A percentile compares a stretch with the other conserved stretches of the same genome.
Evolutionary conservation across 2,888 invertebrate genomes (phyloP).

Genomic region (Caenorhabditis sp.): DNA sequence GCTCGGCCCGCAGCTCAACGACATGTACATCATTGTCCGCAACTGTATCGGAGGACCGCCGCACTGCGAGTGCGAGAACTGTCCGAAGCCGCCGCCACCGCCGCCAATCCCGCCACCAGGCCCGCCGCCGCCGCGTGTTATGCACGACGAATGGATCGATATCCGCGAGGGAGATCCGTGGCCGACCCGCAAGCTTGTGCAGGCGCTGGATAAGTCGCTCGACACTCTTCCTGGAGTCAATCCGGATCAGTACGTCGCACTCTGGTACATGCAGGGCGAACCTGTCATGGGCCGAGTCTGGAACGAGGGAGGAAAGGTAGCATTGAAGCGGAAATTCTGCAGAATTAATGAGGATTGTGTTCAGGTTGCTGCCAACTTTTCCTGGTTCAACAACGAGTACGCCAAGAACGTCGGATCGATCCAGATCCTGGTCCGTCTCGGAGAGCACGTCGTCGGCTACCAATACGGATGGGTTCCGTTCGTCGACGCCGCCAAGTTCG

Average conservation of each 20-base stretch:
- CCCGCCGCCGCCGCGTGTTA: slow-evolving; percentile 54
- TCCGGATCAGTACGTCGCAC: slow-evolving; percentile 17
- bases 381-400: slow-evolving; percentile 65
- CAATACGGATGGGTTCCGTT: slow-evolving; percentile 71
- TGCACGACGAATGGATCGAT: slow-evolving; percentile 66
- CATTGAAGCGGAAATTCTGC: background rate
- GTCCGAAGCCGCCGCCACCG: slow-evolving; percentile 30
- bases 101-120: slow-evolving; percentile 38
- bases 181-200: slow-evolving; percentile 48
- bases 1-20: slow-evolving; percentile 47
- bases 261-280: slow-evolving; percentile 62
- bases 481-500: slow-evolving; percentile 65
- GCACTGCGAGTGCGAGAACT: slow-evolving; percentile 36
- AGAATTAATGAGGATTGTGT: background rate
- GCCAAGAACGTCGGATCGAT: slow-evolving; percentile 68
- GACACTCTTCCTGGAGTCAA: slow-evolving; percentile 63
- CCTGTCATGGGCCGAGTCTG: slow-evolving; percentile 65
- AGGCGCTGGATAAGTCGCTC: slow-evolving; percentile 64
- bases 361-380: slow-evolving; percentile 65
- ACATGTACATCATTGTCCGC: slow-evolving; percentile 54
- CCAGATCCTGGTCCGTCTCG: slow-evolving; percentile 65
- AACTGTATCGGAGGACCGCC: slow-evolving; percentile 64
- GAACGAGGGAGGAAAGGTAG: slow-evolving; percentile 58
- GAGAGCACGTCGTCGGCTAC: slow-evolving; percentile 64
- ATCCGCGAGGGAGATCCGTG: slow-evolving; percentile 70